A percentile compares a stretch with the other conserved stretches of the same genome.
Evolutionary conservation across 2,797 vertebrate species (phyloP).

Genomic region (Labeo calbasu): DNA sequence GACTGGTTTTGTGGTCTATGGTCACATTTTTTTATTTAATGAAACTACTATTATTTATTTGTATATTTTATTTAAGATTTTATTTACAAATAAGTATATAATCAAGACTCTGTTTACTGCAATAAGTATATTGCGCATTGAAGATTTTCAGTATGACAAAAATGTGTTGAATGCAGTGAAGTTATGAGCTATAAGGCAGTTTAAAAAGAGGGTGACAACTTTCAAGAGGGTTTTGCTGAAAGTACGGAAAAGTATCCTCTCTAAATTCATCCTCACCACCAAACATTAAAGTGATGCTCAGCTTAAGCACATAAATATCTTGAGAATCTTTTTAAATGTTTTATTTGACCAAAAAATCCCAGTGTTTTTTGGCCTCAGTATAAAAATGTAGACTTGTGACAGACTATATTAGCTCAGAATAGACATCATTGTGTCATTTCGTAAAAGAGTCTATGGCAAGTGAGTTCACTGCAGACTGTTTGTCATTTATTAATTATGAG

Average conservation of each 20-base stretch:
- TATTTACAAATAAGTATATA: too few species aligned
- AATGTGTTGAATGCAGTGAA: neutral
- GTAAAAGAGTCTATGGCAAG: neutral
- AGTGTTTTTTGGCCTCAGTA: neutral
- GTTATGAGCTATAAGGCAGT: neutral
- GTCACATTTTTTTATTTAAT: too few species aligned
- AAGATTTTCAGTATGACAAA: neutral
- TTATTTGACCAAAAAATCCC: neutral
- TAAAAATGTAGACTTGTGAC: neutral
- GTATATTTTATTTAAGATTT: neutral
- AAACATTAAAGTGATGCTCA: neutral
- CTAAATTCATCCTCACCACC: neutral
- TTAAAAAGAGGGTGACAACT: neutral
- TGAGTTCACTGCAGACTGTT: neutral
- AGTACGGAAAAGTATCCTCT: neutral
- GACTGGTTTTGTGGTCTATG: too few species aligned
- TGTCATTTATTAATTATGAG: slow-evolving; percentile 26
- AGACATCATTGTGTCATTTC: neutral
- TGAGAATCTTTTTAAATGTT: neutral
- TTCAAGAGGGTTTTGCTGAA: neutral
- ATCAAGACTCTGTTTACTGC: neutral
- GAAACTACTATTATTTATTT: too few species aligned
- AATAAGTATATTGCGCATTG: neutral
- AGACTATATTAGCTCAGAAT: neutral
- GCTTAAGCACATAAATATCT: neutral